Evolutionary conservation across 2,797 vertebrate genomes (phyloP), one percentile per base, ranked within the genome.

Genomic region (Melanotaenia trifasciata): DNA sequence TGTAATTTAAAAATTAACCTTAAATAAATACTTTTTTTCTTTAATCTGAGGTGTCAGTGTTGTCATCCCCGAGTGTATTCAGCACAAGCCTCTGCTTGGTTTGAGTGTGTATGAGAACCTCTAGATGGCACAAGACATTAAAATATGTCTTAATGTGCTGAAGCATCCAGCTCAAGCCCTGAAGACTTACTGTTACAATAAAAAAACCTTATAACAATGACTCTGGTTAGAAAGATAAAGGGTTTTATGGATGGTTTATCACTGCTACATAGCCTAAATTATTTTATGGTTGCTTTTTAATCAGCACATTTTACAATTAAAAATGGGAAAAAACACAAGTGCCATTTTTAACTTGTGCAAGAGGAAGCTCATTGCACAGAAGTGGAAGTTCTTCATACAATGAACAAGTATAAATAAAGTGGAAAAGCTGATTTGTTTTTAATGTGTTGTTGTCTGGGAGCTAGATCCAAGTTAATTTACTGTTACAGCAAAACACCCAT

Each of bases 51-150:
- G 40, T 18, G 4, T 32, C 43, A 8, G 43, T 47, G 0, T 47
- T n/a, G 38, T 14, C 38, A 13, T 40, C 38, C 12, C 13, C 3
- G 13, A 14, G 13, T 40, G 14, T 5, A 40, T 16, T 40, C 36
- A 40, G 40, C 40, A 45, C 16, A 14, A 1, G 18, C 18, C 43
- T 20, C 20, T 10, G 9, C 32, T 10, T 18, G 4, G 20, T 30
- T 58, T 56, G 3, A 58, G 14, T 61, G 57, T 67, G 54, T 65
- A 11, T 35, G 14, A 7, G 0, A 59, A 14, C 85, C 87, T 59
- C 28, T 81, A 87, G 87, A 62, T 82, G 85, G 74, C 83, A 60
- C 56, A 71, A 58, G 78, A 11, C 57, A 14, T 38, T 5, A 43
- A 70, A 59, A 33, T 47, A 40, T 60, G 12, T 35, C 36, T 28